Conservation (phyloP, 37 sponge, comb jelly and placozoan species). For the Hexactinellida sp. region DNA sequence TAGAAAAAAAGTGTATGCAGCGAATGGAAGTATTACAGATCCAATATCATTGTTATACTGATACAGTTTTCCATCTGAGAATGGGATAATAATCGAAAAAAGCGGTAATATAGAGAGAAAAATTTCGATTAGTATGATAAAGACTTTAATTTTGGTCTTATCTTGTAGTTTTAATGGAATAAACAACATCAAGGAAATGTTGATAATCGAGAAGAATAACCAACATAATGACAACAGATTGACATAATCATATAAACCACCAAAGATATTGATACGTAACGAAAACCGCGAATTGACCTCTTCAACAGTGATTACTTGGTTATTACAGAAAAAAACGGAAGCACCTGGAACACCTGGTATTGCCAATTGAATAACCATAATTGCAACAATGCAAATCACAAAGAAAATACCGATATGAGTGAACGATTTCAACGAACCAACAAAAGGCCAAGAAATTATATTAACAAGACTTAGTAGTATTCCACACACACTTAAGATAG, state of each 20-base stretch:
- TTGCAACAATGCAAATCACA: not conserved
- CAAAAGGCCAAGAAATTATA: not conserved
- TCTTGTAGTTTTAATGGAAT: not conserved
- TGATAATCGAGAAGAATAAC: not conserved
- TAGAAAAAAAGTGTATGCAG: not conserved
- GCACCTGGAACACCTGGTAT: not conserved
- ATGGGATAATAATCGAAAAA: not conserved
- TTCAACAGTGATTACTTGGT: not conserved
- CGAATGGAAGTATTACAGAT: not conserved
- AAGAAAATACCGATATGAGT: slow-evolving; percentile 7
- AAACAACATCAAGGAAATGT: not conserved
- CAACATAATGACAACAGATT: not conserved
- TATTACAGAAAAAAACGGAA: not conserved
- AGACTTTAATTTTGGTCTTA: not conserved
- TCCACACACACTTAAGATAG: not conserved
- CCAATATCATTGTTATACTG: not conserved
- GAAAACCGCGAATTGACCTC: not conserved
- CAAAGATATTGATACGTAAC: not conserved
- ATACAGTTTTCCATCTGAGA: not conserved
- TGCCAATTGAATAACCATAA: not conserved
- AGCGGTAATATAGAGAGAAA: not conserved
- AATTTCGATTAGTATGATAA: not conserved
- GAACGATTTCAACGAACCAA: not conserved
- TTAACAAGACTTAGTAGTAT: not conserved
- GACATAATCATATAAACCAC: not conserved